phyloP scores from a whole-genome alignment of 2,113 vertebrate species.

The Scomber colias region DNA sequence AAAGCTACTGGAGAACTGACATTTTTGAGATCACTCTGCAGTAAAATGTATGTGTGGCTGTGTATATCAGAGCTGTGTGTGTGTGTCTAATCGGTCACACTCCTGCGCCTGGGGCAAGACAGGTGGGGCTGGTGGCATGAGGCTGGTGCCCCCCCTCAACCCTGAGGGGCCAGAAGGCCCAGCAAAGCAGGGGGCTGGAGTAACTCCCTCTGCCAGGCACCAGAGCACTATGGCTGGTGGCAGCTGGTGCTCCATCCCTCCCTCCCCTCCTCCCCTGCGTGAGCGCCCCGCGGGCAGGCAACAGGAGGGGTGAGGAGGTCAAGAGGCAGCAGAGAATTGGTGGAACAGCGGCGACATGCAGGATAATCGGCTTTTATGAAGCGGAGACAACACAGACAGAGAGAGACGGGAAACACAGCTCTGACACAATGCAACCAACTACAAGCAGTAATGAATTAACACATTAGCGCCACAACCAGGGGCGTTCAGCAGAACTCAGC shows the following conservation, averaged over 20 bases:
- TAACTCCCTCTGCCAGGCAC: conserved; percentile 83
- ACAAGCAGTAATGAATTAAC: conserved; percentile 84
- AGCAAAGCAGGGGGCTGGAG: conserved; percentile 84
- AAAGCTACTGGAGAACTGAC: conserved; percentile 20
- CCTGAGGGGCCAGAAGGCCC: conserved; percentile 86
- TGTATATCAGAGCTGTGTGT: conserved; percentile 32
- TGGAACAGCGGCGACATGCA: conserved; percentile 75
- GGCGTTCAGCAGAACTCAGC: conserved; percentile 77
- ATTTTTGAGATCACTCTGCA: conserved; percentile 48
- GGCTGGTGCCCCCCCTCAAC: conserved; percentile 64
- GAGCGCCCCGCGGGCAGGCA: conserved; percentile 82
- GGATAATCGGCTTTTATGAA: conserved; percentile 89
- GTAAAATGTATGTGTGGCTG: conserved; percentile 40
- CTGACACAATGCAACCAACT: conserved; percentile 79
- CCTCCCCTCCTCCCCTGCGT: conserved; percentile 68
- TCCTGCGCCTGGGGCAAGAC: conserved; percentile 78
- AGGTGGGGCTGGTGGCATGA: conserved; percentile 87
- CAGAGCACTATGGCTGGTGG: conserved; percentile 81
- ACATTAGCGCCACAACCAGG: conserved; percentile 77
- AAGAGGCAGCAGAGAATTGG: conserved; percentile 85
- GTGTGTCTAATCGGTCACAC: conserved; percentile 76
- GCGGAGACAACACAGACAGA: conserved; percentile 74
- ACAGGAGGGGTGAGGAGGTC: conserved; percentile 90
- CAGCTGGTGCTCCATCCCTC: conserved; percentile 83
- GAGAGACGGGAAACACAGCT: conserved; percentile 62